Base-by-base conservation (phyloP, 2,797 vertebrate species). In the Sebastes vulpes region DNA sequence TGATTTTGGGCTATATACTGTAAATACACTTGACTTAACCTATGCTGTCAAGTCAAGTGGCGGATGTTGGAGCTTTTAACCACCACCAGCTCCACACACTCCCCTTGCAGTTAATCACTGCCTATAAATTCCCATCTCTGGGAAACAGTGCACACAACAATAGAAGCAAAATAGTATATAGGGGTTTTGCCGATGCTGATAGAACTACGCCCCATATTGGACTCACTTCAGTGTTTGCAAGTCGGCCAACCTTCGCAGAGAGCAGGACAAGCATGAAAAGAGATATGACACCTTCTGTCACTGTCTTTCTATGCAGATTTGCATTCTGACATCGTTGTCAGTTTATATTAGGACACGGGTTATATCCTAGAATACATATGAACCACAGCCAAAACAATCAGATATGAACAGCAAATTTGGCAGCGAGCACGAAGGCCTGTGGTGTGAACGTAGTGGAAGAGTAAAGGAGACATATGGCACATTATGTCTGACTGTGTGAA, bases 401-500 rank as follows among this genome's bases (percentile, higher is more conserved):
- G 60, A 90, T 81, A 70, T 72, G 68, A 89, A 59, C 52, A 28
- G 61, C 56, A 76, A 58, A 69, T 77, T 74, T 91, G 90, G 84
- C 84, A 85, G 12, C 0, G 59, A 79, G 38, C 20, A 1, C 3
- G 31, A 65, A 69, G 25, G 50, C 88, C 77, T 69, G 85, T 72
- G 76, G 76, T 67, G 74, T 66, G 54, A 77, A 79, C 67, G 61
- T 64, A 67, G 86, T 66, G 66, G 67, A 83, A 75, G 76, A 86
- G 82, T 89, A 84, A 84, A 76, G 79, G 56, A 78, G 82, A 85
- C 91, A 89, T 92, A 90, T 89, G 90, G 81, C 7, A 7, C 78
- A 75, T 86, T 86, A 82, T 82, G 70, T 86, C 79, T 28, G 48
- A 81, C 87, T 85, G 88, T 70, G 88, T 82, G 72, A 80, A 72